Percentiles rank a stretch among this genome's conserved stretches.
Conservation (phyloP, 2,888 invertebrate species). For the Cerceris ruficornis region DNA sequence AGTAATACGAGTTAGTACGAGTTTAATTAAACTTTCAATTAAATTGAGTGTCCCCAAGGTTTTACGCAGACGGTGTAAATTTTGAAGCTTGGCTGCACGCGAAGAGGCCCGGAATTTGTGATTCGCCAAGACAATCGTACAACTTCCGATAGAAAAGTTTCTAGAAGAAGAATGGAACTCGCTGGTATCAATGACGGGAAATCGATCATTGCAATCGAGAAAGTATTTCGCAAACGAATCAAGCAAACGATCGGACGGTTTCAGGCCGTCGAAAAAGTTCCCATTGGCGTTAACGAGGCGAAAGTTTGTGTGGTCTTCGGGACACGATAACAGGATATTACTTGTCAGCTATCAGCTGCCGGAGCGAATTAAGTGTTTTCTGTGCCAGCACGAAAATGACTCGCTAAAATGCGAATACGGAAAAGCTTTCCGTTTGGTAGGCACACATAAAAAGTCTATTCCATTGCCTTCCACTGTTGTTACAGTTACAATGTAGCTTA, state of each 20-base stretch:
- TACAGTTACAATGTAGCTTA: not conserved
- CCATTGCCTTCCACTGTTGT: constrained; percentile 12
- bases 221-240: not conserved
- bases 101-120: not conserved
- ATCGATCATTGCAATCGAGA: too few species aligned
- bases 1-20: constrained; percentile 21
- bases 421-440: constrained; percentile 22
- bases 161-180: too few species aligned
- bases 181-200: too few species aligned
- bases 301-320: constrained; percentile 64
- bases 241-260: constrained; percentile 7
- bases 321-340: constrained; percentile 77
- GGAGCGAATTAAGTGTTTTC: constrained; percentile 75
- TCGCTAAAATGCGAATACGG: constrained; percentile 42
- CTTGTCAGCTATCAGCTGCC: constrained; percentile 69
- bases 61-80: constrained; percentile 7
- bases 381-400: constrained; percentile 68
- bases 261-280: constrained; percentile 40
- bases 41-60: constrained; percentile 17
- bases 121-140: not conserved
- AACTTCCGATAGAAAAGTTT: too few species aligned
- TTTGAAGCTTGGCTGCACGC: not conserved
- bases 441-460: constrained; percentile 4
- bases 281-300: constrained; percentile 62
- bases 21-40: constrained; percentile 64